These are phyloP conservation scores for Drosophila bocki DNA, from an alignment of 1,140 invertebrate genomes.

Conservation along the genomic window DNA sequence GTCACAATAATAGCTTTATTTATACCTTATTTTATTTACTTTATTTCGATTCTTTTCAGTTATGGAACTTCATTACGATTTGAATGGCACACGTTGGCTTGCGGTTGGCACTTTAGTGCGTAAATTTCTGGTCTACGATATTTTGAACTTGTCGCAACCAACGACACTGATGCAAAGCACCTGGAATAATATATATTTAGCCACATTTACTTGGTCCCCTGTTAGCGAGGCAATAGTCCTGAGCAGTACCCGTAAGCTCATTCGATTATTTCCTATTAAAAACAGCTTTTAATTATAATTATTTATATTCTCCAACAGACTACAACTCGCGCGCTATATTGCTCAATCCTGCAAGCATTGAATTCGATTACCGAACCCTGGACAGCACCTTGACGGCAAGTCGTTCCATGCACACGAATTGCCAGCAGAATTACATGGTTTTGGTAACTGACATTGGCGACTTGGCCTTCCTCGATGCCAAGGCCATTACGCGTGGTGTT, in stretches of 20 bases:
- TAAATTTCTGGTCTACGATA: conserved; percentile 63
- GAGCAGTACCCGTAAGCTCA: conserved; percentile 24
- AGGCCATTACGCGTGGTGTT: conserved; percentile 47
- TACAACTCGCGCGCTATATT: conserved; percentile 35
- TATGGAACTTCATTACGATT: conserved; percentile 74
- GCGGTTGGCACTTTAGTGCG: conserved; percentile 47
- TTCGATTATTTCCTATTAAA: conserved; percentile 21
- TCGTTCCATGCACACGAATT: conserved; percentile 58
- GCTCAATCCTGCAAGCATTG: conserved; percentile 52
- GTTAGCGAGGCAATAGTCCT: conserved; percentile 61
- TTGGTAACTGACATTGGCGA: conserved; percentile 67
- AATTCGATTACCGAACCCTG: conserved; percentile 35
- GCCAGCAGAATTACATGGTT: conserved; percentile 29
- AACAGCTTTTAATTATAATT: neutral
- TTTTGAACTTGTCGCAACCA: conserved; percentile 57
- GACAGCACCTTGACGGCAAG: conserved; percentile 42
- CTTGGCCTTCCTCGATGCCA: conserved; percentile 44
- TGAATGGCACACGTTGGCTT: conserved; percentile 65
- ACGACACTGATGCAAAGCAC: conserved; percentile 41
- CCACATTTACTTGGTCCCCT: conserved; percentile 54
- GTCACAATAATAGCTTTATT: neutral
- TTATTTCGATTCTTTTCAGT: conserved; percentile 25
- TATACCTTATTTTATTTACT: neutral
- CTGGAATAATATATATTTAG: conserved; percentile 43
- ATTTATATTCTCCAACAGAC: conserved; percentile 17